Percentiles rank a stretch among this genome's conserved stretches.
Conservation (phyloP, 92 coral and sea anemone genomes). For the Porites lobata region DNA sequence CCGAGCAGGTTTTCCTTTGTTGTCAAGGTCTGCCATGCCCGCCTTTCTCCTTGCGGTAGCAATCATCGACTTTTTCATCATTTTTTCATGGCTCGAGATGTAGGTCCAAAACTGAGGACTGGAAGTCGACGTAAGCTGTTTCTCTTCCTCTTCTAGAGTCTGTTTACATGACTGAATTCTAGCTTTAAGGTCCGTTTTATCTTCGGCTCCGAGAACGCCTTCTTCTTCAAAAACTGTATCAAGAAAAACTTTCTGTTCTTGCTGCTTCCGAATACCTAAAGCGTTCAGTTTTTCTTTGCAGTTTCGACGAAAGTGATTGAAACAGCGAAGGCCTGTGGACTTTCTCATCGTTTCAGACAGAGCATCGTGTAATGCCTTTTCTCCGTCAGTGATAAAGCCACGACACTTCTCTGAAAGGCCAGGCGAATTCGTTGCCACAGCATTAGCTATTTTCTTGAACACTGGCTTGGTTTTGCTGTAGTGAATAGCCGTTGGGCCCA, state of each 20-base stretch:
- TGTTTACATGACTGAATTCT: conserved; percentile 27
- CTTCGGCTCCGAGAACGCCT: conserved; percentile 38
- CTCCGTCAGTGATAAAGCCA: conserved; percentile 68
- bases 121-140: neutral
- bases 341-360: conserved; percentile 38
- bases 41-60: neutral
- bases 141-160: conserved; percentile 30
- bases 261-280: conserved; percentile 30
- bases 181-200: conserved; percentile 21
- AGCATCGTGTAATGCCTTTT: conserved; percentile 37
- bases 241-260: conserved; percentile 23
- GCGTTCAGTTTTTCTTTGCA: conserved; percentile 36
- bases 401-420: conserved; percentile 2
- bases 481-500: conserved; percentile 45
- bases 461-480: conserved; percentile 42
- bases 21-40: neutral
- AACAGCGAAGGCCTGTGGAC: conserved; percentile 59
- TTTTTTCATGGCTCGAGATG: neutral
- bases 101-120: conserved; percentile 41
- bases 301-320: conserved; percentile 49
- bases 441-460: conserved; percentile 36
- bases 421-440: conserved; percentile 13
- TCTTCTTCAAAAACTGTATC: neutral
- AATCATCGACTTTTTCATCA: neutral
- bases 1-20: conserved; percentile 18